Base-by-base conservation (phyloP, 2,797 vertebrate species). In the Cryptoblepharus egeriae region DNA sequence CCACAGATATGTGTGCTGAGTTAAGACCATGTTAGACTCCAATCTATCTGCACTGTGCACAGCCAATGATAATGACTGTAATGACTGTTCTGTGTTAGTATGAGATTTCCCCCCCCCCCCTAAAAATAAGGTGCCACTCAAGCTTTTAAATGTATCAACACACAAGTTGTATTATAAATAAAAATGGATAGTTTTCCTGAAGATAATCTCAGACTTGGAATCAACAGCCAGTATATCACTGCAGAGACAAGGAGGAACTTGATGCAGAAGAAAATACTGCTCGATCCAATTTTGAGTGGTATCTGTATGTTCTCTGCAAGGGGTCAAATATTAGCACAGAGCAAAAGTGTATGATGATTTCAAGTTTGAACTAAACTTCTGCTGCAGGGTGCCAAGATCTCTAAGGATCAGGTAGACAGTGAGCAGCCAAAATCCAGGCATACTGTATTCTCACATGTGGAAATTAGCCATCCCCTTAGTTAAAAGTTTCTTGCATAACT, bases 61-160 rank as follows among this genome's bases (percentile, higher is more conserved):
- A 22, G 22, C 32, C 30, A 67, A 11, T 24, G 58, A 15, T 16
- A 16, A 22, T 35, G 24, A 65, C 24, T 67, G 35, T 18, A 52
- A 72, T 24, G 28, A 75, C 0, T 0, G 13, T 49, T 11, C 11
- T 69, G 4, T 15, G 37, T 60, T 60, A 65, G 6, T 32, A 37
- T 26, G 20, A 79, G 55, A 28, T 60, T n/a, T n/a, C n/a, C n/a
- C n/a, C n/a, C n/a, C n/a, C n/a, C n/a, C n/a, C n/a, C n/a, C n/a
- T n/a, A 65, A 67, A 65, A 65, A 16, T 37, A 67, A 37, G 35
- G 9, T 37, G 37, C 22, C 37, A 37, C 22, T 26, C 5, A 10
- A 39, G 39, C 20, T 39, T 68, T 69, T 42, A 58, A 42, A 69
- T 42, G 67, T 24, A 42, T 69, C 39, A 69, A 28, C 6, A 13